Conservation (phyloP, 2,797 vertebrate species). For the Arnoldichthys spilopterus region DNA sequence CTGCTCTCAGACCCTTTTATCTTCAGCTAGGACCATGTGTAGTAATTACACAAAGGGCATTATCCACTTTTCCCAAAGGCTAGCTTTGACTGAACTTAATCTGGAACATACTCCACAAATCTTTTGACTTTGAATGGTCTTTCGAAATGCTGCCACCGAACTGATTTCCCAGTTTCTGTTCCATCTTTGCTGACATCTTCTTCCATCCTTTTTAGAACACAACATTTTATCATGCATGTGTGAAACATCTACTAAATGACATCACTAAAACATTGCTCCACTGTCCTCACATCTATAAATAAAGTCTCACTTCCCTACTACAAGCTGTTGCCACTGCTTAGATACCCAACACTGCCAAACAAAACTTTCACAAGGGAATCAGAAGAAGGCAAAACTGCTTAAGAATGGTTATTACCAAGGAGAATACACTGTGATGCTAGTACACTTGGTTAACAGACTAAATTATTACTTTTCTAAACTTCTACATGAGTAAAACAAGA, state of each 20-base stretch:
- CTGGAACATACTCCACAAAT: not conserved
- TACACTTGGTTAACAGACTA: too few species aligned
- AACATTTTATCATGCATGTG: conserved; percentile 6
- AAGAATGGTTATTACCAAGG: too few species aligned
- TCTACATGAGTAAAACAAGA: too few species aligned
- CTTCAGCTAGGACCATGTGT: conserved; percentile 1
- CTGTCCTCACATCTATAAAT: conserved; percentile 27
- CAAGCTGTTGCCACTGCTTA: conserved; percentile 14
- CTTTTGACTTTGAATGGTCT: not conserved
- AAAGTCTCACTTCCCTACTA: conserved; percentile 34
- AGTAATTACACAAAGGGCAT: conserved; percentile 8
- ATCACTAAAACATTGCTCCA: not conserved
- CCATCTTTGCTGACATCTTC: not conserved
- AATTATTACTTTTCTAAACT: too few species aligned
- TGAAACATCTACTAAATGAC: not conserved
- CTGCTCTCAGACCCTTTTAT: conserved; percentile 20
- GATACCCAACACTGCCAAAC: conserved; percentile 33
- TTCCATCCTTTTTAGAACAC: not conserved
- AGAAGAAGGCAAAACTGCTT: not conserved
- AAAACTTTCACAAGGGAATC: not conserved
- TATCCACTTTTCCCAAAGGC: not conserved
- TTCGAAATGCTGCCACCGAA: not conserved
- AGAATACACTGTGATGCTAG: too few species aligned
- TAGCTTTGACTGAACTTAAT: not conserved
- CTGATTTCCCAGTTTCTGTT: conserved; percentile 35